Evolutionary conservation across 2,797 vertebrate genomes (phyloP).

Genomic region (Myotis vivesi): DNA sequence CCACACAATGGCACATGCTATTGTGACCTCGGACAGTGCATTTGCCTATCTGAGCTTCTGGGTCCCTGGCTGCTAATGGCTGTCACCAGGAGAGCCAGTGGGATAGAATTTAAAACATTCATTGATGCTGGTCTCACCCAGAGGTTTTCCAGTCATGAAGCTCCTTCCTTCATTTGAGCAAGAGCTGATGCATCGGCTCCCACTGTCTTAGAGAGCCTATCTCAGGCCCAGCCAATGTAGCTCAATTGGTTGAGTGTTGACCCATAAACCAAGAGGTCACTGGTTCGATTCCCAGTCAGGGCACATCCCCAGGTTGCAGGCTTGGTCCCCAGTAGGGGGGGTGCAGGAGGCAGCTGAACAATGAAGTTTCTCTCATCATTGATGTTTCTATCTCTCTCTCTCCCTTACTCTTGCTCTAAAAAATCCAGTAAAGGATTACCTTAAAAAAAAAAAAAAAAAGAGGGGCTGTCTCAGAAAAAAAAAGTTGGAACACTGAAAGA

Average conservation of each 20-base stretch:
- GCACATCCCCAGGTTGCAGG: no score
- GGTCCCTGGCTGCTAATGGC: background rate
- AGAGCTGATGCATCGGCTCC: background rate
- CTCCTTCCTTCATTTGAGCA: background rate
- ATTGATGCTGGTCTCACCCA: background rate
- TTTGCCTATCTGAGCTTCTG: background rate
- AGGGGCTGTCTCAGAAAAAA: background rate
- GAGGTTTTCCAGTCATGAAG: background rate
- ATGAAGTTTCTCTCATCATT: no score
- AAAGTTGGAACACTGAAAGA: background rate
- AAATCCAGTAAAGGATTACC: no score
- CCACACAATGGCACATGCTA: background rate
- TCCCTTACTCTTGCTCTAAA: no score
- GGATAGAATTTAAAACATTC: background rate
- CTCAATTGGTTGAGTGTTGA: no score
- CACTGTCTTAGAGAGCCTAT: background rate
- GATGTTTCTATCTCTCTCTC: no score
- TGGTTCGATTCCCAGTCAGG: no score
- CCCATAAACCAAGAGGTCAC: no score
- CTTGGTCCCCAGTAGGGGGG: no score
- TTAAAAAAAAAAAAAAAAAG: background rate
- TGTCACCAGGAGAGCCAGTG: background rate
- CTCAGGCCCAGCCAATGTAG: no score
- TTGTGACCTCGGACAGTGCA: background rate
- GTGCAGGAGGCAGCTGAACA: no score